Conservation (phyloP, 2,888 invertebrate species). For the Melanargia galathea region DNA sequence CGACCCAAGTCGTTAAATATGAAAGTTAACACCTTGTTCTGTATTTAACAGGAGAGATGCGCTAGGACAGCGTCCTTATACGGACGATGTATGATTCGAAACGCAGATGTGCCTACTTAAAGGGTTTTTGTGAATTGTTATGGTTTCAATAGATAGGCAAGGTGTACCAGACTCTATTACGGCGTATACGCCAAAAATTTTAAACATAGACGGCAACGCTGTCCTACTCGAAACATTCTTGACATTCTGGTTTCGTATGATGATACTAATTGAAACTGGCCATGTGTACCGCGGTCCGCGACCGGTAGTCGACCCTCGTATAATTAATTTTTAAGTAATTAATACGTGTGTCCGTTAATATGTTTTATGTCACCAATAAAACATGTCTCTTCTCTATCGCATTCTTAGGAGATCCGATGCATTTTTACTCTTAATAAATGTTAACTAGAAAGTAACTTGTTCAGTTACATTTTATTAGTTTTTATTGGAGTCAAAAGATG, state of each 20-base stretch:
- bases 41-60: conserved; percentile 33
- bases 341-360: conserved; percentile 31
- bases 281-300: conserved; percentile 20
- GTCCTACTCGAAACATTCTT: conserved; percentile 38
- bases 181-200: conserved; percentile 55
- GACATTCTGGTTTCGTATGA: conserved; percentile 36
- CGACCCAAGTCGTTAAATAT: conserved; percentile 41
- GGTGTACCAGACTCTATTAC: conserved; percentile 58
- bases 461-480: conserved; percentile 31
- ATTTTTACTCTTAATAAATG: conserved; percentile 15
- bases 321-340: conserved; percentile 36
- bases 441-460: conserved; percentile 23
- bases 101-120: conserved; percentile 64
- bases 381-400: conserved; percentile 26
- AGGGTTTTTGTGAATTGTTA: conserved; percentile 71
- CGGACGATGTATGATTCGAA: conserved; percentile 47
- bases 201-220: conserved; percentile 36
- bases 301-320: conserved; percentile 32
- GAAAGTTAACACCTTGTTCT: conserved; percentile 54
- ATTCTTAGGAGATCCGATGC: conserved; percentile 11
- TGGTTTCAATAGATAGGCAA: conserved; percentile 67
- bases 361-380: conserved; percentile 34
- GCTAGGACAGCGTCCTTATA: conserved; percentile 36
- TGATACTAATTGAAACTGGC: conserved; percentile 33
- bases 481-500: conserved; percentile 36